Base-by-base conservation (phyloP, 2,113 vertebrate genomes). In the Serinus canaria region DNA sequence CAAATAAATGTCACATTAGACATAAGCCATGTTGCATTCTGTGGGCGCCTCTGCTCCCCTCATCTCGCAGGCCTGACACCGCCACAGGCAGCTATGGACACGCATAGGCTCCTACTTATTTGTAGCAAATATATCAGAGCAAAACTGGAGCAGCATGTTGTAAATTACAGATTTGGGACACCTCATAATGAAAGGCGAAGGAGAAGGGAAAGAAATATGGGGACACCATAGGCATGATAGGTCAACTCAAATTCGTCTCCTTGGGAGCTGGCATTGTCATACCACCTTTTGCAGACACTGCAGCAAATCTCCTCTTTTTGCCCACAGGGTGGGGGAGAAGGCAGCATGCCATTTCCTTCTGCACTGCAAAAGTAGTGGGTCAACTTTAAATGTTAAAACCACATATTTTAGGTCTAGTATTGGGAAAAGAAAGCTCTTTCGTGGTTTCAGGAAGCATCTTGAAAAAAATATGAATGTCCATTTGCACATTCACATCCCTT, bases 1-100 rank as follows among this genome's bases (percentile, higher is more conserved):
- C 96, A 97, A 96, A 98, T 96, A 96, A 97, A 97, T 97, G 96
- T 96, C 97, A 97, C 72, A 55, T 93, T 92, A 92, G 87, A 95
- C 77, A 66, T 96, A 87, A 96, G 96, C 93, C 92, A 89, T 52
- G 88, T 13, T 87, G 67, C 70, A 80, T 96, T 93, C 95, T 94
- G 87, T 78, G 75, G 80, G 92, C n/a, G 56, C 90, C 88, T 95
- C 88, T 92, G 90, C 53, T 97, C 77, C 70, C 66, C 83, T 94
- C 67, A 27, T 94, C 95, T 92, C 31, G 27, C 35, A 33, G 95
- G 89, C 83, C 91, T 89, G 90, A 91, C 78, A 91, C 58, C 2
- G 90, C 91, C 87, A 95, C 39, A 0, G 83, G 94, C 90, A 97
- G 91, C 75, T 82, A 84, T 78, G 90, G 60, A 43, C 17, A 10